Evolutionary conservation across 2,797 vertebrate species (phyloP).

Genomic region (Acanthurus tractus): DNA sequence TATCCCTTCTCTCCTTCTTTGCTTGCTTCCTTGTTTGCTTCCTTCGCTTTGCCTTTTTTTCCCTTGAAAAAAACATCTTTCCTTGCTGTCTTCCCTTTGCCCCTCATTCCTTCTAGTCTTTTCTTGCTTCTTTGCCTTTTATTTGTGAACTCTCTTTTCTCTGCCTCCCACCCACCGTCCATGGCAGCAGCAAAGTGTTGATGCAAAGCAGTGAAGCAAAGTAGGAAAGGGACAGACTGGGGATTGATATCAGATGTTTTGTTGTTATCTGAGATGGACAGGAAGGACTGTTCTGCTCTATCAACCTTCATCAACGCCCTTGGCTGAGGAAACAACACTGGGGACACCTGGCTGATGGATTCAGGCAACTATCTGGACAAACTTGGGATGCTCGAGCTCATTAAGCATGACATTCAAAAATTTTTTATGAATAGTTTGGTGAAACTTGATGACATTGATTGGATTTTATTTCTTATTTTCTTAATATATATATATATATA

Average conservation of each 20-base stretch:
- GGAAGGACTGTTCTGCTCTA: constrained; percentile 58
- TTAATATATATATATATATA: too few species aligned
- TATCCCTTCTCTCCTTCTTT: background rate
- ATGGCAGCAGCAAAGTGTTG: background rate
- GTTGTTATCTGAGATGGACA: constrained; percentile 67
- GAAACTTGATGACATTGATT: background rate
- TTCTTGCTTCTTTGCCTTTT: too few species aligned
- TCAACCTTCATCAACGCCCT: constrained; percentile 47
- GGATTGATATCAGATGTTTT: constrained; percentile 64
- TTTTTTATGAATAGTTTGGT: background rate
- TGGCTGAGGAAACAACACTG: constrained; percentile 39
- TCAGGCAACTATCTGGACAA: background rate
- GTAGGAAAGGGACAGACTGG: constrained; percentile 11
- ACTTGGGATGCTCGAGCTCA: background rate
- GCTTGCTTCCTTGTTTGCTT: background rate
- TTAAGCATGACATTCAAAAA: background rate
- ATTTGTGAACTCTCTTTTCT: background rate
- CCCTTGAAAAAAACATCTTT: too few species aligned
- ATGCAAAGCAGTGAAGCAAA: constrained; percentile 15
- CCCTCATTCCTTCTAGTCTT: background rate
- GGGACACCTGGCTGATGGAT: background rate
- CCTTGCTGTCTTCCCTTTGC: background rate
- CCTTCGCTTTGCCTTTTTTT: background rate
- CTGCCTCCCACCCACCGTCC: background rate
- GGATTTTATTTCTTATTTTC: background rate